Percentiles rank a stretch among this genome's conserved stretches.
These are phyloP conservation scores for Vulpes ferrilata DNA, from an alignment of 2,113 vertebrate species.

Conservation along the genomic window DNA sequence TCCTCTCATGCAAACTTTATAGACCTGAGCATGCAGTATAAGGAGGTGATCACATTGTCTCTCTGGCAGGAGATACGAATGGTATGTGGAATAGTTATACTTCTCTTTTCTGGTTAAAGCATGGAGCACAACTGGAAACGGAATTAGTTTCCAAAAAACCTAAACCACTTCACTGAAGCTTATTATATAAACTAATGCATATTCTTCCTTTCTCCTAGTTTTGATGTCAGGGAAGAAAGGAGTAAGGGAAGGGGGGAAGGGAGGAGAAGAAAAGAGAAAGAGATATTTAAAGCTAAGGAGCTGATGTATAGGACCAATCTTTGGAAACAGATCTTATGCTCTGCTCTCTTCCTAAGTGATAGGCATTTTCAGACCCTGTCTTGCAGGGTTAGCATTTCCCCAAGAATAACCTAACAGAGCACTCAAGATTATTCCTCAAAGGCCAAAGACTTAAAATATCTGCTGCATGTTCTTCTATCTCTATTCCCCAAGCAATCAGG, in stretches of 20 bases:
- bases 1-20: neutral
- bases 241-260: fast-evolving
- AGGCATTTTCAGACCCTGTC: constrained; percentile 51
- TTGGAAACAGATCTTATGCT: neutral
- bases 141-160: neutral
- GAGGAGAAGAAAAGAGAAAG: neutral
- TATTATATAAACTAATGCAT: neutral
- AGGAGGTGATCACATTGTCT: neutral
- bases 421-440: constrained; percentile 73
- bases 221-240: neutral
- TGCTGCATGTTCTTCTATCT: neutral
- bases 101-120: neutral
- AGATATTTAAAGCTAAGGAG: neutral
- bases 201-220: neutral
- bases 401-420: constrained; percentile 68
- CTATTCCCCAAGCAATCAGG: constrained; percentile 29
- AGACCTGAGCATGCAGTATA: neutral
- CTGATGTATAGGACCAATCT: neutral
- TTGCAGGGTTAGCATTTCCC: constrained; percentile 69
- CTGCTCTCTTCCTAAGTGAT: neutral
- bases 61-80: neutral
- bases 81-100: neutral
- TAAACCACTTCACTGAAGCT: neutral
- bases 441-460: constrained; percentile 48
- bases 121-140: neutral